These are phyloP conservation scores for Apeira syringaria DNA, from an alignment of 2,888 invertebrate genomes.

Conservation along the genomic window DNA sequence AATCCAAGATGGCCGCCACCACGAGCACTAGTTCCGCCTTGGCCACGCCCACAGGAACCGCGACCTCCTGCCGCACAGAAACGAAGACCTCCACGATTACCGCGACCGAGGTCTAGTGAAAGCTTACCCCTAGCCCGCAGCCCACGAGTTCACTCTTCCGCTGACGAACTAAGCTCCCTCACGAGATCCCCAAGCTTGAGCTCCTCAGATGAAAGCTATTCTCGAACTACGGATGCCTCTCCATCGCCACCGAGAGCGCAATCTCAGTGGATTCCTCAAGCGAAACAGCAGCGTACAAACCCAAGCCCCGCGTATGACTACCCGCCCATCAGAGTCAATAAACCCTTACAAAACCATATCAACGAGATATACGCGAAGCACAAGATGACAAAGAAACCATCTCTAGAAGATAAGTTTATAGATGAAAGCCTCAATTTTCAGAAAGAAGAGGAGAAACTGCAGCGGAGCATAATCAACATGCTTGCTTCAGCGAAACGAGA, in stretches of 20 bases:
- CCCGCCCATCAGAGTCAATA: constrained; percentile 80
- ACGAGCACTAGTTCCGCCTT: constrained; percentile 83
- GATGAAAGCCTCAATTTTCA: constrained; percentile 63
- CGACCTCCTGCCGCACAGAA: constrained; percentile 67
- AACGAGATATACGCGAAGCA: constrained; percentile 72
- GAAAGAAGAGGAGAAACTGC: constrained; percentile 77
- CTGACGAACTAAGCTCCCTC: constrained; percentile 91
- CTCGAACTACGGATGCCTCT: constrained; percentile 89
- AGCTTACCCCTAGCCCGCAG: constrained; percentile 84
- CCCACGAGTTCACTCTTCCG: constrained; percentile 89
- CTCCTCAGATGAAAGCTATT: constrained; percentile 93
- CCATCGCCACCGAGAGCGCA: constrained; percentile 84
- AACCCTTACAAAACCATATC: constrained; percentile 61
- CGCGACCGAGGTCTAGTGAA: constrained; percentile 87
- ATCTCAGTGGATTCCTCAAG: constrained; percentile 77
- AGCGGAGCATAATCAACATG: constrained; percentile 77
- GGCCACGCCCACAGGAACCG: constrained; percentile 83
- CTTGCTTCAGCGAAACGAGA: constrained; percentile 84
- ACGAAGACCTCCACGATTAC: constrained; percentile 74
- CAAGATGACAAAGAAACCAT: constrained; percentile 64
- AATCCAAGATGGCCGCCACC: constrained; percentile 78
- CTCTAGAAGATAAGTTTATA: constrained; percentile 68
- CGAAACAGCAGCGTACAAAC: constrained; percentile 74
- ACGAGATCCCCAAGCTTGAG: constrained; percentile 92
- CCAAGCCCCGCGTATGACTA: constrained; percentile 81